Conservation (phyloP, 2,888 invertebrate species). For the Taphrorychus bicolor region DNA sequence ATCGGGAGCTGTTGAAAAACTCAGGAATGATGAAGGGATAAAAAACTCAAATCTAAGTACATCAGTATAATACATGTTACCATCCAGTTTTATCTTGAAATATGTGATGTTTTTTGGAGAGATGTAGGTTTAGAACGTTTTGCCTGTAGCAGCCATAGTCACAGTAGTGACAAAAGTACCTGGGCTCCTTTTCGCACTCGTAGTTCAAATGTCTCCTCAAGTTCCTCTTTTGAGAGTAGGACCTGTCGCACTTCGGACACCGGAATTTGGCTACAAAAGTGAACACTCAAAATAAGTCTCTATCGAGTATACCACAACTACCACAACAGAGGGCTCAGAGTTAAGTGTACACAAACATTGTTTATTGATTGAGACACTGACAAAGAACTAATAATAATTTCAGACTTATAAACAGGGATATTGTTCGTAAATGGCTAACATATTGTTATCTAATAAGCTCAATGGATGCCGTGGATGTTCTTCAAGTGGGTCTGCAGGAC, state of each 20-base stretch:
- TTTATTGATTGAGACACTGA: not conserved
- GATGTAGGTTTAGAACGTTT: conserved; percentile 19
- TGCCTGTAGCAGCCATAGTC: conserved; percentile 27
- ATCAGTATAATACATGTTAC: too few species aligned
- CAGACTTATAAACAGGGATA: not conserved
- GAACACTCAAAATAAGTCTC: not conserved
- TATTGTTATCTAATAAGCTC: too few species aligned
- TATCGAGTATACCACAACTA: too few species aligned
- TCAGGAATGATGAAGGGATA: too few species aligned
- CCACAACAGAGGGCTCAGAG: too few species aligned
- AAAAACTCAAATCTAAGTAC: too few species aligned
- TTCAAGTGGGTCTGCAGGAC: conserved; percentile 50
- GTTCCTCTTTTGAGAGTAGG: conserved; percentile 46
- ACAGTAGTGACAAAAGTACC: conserved; percentile 45
- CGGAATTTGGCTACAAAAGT: conserved; percentile 31
- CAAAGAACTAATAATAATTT: not conserved
- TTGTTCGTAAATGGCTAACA: not conserved
- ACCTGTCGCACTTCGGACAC: conserved; percentile 45
- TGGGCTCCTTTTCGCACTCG: conserved; percentile 49
- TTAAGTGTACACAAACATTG: conserved; percentile 2
- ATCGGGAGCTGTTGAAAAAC: too few species aligned
- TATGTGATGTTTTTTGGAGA: conserved; percentile 18
- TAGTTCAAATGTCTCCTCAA: conserved; percentile 48
- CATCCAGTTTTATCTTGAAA: too few species aligned
- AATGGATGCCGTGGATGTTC: conserved; percentile 46